Base-by-base conservation (phyloP, 2,113 vertebrate genomes). In the Rhinogobius similis region DNA sequence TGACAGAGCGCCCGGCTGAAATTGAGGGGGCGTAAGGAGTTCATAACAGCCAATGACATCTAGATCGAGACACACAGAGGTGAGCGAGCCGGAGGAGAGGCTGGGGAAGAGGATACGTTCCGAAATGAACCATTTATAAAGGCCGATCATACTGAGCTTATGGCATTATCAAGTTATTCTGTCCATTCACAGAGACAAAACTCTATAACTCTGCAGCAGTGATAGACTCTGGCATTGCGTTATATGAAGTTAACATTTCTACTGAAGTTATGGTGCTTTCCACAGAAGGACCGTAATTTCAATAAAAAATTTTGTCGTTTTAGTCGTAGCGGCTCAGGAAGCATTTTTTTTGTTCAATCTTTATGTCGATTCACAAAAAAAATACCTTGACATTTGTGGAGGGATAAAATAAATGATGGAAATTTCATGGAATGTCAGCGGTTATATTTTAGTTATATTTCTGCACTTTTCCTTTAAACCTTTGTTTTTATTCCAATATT, bases 81-180 rank as follows among this genome's bases (percentile, higher is more conserved):
- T 8, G 6, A 72, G 59, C 8, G 64, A 68, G 53, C 0, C 39
- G 39, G 48, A 70, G 23, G 11, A 62, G 68, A n/a, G 29, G 75
- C 82, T 67, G 20, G 24, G 81, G 73, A 76, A 81, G 77, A 73
- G 61, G 82, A 18, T 10, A 62, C 70, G 62, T 72, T 71, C 77
- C 75, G 75, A 67, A 66, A 71, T 77, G 71, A 75, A 32, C 29
- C 65, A 62, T 36, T 76, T 78, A 68, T 32, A 2, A 23, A 44
- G 38, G 4, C 66, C 39, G 44, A 59, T 44, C 55, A 58, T 39
- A 43, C 62, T 53, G 24, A 29, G 21, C 13, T 55, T 59, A 65
- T 32, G n/a, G 36, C 24, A 20, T n/a, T 55, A 74, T 39, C 63
- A 65, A 66, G 64, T 75, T 58, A 65, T 50, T 32, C 21, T 27